phyloP scores from a whole-genome alignment of 2,797 vertebrate genomes.

The Crax fasciolata region DNA sequence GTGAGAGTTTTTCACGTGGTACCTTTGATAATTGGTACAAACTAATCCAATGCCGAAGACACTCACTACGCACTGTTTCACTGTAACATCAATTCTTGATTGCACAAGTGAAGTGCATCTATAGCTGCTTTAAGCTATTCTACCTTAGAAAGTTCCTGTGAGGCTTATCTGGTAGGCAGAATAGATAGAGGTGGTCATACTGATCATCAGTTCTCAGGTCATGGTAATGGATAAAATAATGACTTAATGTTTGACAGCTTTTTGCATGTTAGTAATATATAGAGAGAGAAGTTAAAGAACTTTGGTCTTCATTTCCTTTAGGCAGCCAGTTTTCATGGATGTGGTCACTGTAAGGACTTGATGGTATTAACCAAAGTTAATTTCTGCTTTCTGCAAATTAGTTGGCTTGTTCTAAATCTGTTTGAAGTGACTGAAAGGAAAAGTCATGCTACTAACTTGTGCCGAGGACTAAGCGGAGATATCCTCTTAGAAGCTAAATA shows the following conservation, averaged over 20 bases:
- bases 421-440: not conserved
- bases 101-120: not conserved
- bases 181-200: not conserved
- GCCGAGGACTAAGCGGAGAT: not conserved
- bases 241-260: not conserved
- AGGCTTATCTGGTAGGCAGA: not conserved
- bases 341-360: not conserved
- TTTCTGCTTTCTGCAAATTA: not conserved
- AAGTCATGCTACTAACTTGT: not conserved
- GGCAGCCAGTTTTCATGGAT: not conserved
- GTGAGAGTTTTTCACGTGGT: not conserved
- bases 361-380: not conserved
- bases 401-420: not conserved
- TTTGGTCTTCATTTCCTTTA: not conserved
- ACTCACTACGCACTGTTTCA: not conserved
- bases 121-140: not conserved
- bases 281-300: not conserved
- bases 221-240: not conserved
- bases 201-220: not conserved
- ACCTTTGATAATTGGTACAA: conserved; percentile 25
- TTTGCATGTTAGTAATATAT: not conserved
- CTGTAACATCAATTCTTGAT: not conserved
- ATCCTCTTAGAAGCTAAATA: not conserved
- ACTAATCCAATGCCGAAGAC: not conserved
- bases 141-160: not conserved